Conservation (phyloP, 35 echinoderm and acorn worm genomes). For the Ptychodera flava region DNA sequence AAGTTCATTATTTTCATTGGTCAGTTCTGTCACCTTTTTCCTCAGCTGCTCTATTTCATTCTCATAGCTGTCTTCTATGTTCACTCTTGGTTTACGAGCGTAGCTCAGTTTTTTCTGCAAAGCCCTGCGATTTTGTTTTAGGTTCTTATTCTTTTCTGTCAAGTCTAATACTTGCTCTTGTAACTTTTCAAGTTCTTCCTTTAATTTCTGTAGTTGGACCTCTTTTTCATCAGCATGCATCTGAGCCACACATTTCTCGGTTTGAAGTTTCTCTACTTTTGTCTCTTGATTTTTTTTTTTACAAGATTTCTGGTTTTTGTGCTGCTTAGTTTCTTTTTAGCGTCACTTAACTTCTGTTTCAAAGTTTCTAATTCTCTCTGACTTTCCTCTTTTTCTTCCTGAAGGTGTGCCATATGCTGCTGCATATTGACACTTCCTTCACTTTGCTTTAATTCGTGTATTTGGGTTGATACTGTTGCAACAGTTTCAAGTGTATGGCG, state of each 20-base stretch:
- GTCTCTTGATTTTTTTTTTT: slow-evolving; percentile 4
- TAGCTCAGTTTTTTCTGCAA: neutral
- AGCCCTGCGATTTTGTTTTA: neutral
- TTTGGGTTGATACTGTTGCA: too few relatives aligned
- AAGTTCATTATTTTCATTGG: slow-evolving; percentile 16
- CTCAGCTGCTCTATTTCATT: neutral
- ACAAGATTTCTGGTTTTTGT: neutral
- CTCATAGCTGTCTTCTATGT: neutral
- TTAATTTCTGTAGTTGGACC: neutral
- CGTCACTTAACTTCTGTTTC: too few relatives aligned
- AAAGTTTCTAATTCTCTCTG: too few relatives aligned
- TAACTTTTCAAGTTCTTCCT: neutral
- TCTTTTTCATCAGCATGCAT: too few relatives aligned
- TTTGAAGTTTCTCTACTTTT: neutral
- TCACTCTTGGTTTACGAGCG: neutral
- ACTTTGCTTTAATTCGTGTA: too few relatives aligned
- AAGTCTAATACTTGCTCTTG: neutral
- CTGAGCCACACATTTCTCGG: neutral
- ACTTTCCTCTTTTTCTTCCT: too few relatives aligned
- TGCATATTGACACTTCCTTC: too few relatives aligned
- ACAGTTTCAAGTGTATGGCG: too few relatives aligned
- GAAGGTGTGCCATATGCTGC: too few relatives aligned
- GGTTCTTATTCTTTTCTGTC: neutral
- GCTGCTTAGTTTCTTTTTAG: neutral
- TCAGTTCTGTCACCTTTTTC: neutral